phyloP scores from a whole-genome alignment of 2,797 vertebrate genomes.

The Halcyon smyrnensis region DNA sequence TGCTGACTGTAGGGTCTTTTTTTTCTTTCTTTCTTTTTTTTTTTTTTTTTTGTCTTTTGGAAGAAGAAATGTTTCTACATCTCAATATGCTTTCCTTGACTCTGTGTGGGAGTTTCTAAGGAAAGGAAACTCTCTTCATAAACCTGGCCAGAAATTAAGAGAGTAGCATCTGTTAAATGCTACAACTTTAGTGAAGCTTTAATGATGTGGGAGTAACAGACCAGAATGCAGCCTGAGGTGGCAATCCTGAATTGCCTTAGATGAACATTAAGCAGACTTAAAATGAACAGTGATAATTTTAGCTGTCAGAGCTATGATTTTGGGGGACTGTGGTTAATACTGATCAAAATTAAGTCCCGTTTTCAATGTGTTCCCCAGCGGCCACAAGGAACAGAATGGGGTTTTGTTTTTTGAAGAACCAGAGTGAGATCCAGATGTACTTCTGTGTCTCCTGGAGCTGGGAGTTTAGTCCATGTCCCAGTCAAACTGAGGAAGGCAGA shows the following conservation, averaged over 20 bases:
- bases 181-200: neutral
- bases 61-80: neutral
- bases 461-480: neutral
- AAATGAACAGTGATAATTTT: neutral
- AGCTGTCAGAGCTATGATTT: neutral
- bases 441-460: neutral
- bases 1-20: neutral
- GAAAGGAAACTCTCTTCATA: neutral
- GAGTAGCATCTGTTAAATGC: conserved; percentile 11
- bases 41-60: neutral
- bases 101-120: neutral
- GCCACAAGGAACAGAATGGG: neutral
- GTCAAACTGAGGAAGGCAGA: neutral
- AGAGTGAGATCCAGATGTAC: neutral
- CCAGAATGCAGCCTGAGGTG: neutral
- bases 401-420: fast-evolving
- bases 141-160: conserved; percentile 25
- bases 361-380: neutral
- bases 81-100: neutral
- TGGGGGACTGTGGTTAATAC: neutral
- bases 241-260: neutral
- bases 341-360: neutral
- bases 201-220: neutral
- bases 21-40: neutral
- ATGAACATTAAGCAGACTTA: neutral